A percentile compares a stretch with the other conserved stretches of the same genome.
phyloP scores from a whole-genome alignment of 1,140 invertebrate genomes.

The Panagrolaimus sp. region DNA sequence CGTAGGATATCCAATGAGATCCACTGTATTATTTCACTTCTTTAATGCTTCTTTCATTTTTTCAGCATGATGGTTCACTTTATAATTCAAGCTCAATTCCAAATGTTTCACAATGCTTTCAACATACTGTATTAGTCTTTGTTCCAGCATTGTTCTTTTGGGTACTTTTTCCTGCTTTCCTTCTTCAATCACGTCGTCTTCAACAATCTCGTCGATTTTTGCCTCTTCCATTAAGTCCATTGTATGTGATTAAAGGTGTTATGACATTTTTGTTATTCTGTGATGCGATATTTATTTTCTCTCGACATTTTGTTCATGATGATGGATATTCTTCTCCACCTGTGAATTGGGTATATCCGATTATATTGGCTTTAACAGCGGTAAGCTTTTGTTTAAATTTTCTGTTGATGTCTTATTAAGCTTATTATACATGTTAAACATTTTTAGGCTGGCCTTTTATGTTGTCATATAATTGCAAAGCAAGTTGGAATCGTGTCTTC shows the following conservation, averaged over 20 bases:
- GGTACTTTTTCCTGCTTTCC: not conserved
- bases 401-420: not conserved
- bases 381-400: not conserved
- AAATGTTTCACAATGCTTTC: conserved; percentile 1
- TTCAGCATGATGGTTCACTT: too few relatives aligned
- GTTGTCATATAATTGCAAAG: not conserved
- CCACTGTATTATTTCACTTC: too few relatives aligned
- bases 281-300: not conserved
- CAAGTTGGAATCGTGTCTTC: not conserved
- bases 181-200: not conserved
- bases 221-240: not conserved
- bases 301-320: not conserved
- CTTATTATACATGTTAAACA: too few relatives aligned
- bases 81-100: not conserved
- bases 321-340: not conserved
- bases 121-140: not conserved
- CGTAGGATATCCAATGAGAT: too few relatives aligned
- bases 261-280: not conserved
- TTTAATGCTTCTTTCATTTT: too few relatives aligned
- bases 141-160: not conserved
- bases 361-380: not conserved
- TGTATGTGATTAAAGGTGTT: not conserved
- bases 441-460: not conserved
- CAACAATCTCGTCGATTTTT: not conserved
- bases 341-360: not conserved